Conservation (phyloP, 1,140 invertebrate species). For the Campoletis sonorensis region DNA sequence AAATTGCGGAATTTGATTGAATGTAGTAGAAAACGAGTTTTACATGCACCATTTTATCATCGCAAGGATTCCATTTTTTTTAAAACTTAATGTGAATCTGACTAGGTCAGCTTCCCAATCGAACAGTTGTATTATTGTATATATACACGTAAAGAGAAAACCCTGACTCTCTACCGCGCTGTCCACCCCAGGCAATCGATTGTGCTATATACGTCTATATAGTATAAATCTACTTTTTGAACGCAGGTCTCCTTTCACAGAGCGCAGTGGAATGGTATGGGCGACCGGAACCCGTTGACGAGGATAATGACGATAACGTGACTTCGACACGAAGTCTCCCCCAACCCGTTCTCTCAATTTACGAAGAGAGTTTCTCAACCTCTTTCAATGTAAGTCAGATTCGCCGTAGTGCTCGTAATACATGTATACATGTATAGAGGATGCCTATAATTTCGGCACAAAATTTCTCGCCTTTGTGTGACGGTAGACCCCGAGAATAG, state of each 20-base stretch:
- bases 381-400: conserved; percentile 18
- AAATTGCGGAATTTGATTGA: no score
- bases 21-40: no score
- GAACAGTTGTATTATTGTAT: neutral
- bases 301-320: conserved; percentile 65
- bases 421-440: conserved; percentile 6
- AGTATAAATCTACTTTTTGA: neutral
- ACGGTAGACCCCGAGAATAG: neutral
- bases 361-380: conserved; percentile 17
- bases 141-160: no score
- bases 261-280: conserved; percentile 23
- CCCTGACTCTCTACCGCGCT: no score
- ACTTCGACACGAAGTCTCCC: conserved; percentile 48
- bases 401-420: conserved; percentile 1
- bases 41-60: no score
- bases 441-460: conserved; percentile 9
- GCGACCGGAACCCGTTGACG: conserved; percentile 61
- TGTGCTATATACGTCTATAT: neutral
- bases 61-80: no score
- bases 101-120: neutral
- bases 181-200: neutral
- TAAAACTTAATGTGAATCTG: no score
- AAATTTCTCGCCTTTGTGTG: conserved; percentile 34
- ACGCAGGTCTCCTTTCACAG: conserved; percentile 24
- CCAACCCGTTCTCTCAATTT: neutral